Percentiles rank a stretch among this genome's conserved stretches.
These are phyloP conservation scores for Serrognathus titanus DNA, from an alignment of 2,888 invertebrate species.

Conservation along the genomic window DNA sequence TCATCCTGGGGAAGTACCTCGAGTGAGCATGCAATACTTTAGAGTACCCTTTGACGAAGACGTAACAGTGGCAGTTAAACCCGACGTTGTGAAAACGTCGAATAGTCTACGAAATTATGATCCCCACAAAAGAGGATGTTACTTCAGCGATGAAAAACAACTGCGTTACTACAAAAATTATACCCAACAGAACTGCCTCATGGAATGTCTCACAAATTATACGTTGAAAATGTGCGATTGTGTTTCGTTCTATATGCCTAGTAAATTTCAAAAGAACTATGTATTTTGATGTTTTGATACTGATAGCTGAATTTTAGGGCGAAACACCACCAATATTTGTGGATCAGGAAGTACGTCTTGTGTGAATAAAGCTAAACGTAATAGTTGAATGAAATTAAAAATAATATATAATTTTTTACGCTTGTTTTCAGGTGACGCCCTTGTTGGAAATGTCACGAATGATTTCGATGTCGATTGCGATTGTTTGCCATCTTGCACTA, in stretches of 20 bases:
- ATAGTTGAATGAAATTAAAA: conserved; percentile 28
- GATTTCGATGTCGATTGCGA: conserved; percentile 46
- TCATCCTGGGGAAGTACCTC: conserved; percentile 66
- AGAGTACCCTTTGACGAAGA: conserved; percentile 68
- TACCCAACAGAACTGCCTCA: conserved; percentile 70
- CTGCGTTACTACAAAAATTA: conserved; percentile 65
- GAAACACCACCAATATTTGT: conserved; percentile 55
- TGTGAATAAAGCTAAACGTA: conserved; percentile 56
- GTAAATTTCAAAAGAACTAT: conserved; percentile 38
- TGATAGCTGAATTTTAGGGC: conserved; percentile 47
- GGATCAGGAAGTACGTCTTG: conserved; percentile 57
- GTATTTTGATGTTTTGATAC: not conserved
- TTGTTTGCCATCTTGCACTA: conserved; percentile 65
- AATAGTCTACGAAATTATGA: conserved; percentile 61
- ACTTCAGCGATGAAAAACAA: conserved; percentile 63
- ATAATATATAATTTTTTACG: too few species aligned
- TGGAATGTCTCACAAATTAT: conserved; percentile 69
- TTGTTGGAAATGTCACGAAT: too few species aligned
- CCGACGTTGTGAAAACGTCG: conserved; percentile 74
- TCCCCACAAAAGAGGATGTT: conserved; percentile 65
- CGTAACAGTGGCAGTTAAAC: conserved; percentile 67
- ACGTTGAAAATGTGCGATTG: conserved; percentile 62
- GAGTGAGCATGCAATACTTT: conserved; percentile 67
- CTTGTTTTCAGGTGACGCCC: too few species aligned
- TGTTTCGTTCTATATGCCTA: conserved; percentile 69